Conservation (phyloP, 2,888 invertebrate species). For the Ormyrus nitidulus region DNA sequence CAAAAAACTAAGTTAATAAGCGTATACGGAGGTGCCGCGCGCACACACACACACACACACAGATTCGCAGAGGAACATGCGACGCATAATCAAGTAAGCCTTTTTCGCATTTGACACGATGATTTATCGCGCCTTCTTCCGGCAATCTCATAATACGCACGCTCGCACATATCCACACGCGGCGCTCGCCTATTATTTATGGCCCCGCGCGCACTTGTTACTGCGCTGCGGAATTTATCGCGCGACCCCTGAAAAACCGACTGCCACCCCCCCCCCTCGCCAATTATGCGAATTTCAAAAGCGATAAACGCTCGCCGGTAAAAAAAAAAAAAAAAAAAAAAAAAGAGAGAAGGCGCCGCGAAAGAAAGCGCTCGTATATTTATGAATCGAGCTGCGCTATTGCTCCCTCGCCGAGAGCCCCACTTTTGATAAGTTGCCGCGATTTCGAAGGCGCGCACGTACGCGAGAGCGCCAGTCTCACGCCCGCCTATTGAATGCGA, state of each 20-base stretch:
- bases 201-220: not conserved
- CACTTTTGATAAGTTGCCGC: conserved; percentile 42
- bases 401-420: not conserved
- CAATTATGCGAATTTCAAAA: conserved; percentile 1
- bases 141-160: conserved; percentile 21
- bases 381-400: conserved; percentile 32
- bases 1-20: conserved; percentile 22
- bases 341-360: not conserved
- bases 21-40: not conserved
- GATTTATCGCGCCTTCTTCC: conserved; percentile 25
- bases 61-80: conserved; percentile 5
- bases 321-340: not conserved
- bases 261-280: not conserved
- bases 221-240: conserved; percentile 1
- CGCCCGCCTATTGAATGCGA: conserved; percentile 5
- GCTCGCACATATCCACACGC: not conserved
- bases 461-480: not conserved
- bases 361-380: not conserved
- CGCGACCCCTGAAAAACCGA: not conserved
- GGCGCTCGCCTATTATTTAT: conserved; percentile 20
- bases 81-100: conserved; percentile 39
- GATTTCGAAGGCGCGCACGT: conserved; percentile 44
- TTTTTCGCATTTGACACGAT: conserved; percentile 35
- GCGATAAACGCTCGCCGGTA: not conserved
- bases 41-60: not conserved